Evolutionary conservation across 2,797 vertebrate genomes (phyloP), one percentile per base, ranked within the genome.

Genomic region (Syngnathus rostellatus): DNA sequence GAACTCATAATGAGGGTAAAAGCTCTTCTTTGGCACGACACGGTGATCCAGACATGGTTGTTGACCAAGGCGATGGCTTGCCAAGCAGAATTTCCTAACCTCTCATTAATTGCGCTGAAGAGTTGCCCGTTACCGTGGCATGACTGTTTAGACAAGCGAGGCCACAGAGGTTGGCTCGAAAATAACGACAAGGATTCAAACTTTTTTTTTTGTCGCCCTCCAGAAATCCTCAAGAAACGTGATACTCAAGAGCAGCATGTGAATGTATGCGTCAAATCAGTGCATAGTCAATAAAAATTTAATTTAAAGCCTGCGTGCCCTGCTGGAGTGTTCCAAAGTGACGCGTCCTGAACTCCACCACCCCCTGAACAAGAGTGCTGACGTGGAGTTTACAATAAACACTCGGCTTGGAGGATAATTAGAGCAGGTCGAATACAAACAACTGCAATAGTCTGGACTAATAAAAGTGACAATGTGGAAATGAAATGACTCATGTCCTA

Each of bases 21-120:
- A 78, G 31, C 82, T 83, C 76, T 80, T 81, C 77, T 85, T 77
- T 6, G 65, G 58, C 71, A 83, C 17, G 3, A 72, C 77, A 75
- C 65, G 74, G 73, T 61, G 70, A 62, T 68, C 76, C 65, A 65
- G 64, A 81, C 71, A 80, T 45, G n/a, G 77, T 55, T 72, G 71
- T 61, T 39, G 38, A 37, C 66, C 51, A 81, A 72, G 65, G 69
- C 31, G 16, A 55, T 14, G 64, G 59, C 39, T 9, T 21, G 21
- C 60, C 9, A 1, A 41, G 21, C 37, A 39, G 6, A 41, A 41
- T 5, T 16, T 53, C 21, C 8, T n/a, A 21, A 10, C 9, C 46
- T 48, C 58, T 55, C 72, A 43, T 61, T 67, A 80, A 78, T 25
- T 53, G 77, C 63, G 50, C 63, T 21, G 67, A 76, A 71, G 72